Evolutionary conservation across 1,140 invertebrate genomes (phyloP).

Genomic region (Zaprionus nigranus): DNA sequence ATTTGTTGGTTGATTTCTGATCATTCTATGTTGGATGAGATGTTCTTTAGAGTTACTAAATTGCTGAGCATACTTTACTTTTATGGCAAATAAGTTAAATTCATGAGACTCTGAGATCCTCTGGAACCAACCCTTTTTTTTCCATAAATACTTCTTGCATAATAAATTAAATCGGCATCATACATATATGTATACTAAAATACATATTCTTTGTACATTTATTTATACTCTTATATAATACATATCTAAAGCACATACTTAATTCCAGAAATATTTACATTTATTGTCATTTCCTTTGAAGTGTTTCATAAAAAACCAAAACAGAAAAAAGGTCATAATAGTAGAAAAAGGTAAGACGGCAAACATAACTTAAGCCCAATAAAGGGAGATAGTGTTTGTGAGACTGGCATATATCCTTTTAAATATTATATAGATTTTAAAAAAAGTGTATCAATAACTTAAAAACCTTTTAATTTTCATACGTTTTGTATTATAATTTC

Average conservation of each 20-base stretch:
- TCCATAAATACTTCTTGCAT: not conserved
- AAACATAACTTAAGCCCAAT: not conserved
- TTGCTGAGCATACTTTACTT: too few relatives aligned
- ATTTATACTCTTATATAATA: not conserved
- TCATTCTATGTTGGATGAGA: too few relatives aligned
- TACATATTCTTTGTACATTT: not conserved
- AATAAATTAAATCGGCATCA: not conserved
- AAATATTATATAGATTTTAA: not conserved
- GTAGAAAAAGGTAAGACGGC: not conserved
- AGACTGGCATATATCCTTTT: not conserved
- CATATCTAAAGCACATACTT: not conserved
- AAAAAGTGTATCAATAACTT: too few relatives aligned
- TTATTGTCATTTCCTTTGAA: not conserved
- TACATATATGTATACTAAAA: not conserved
- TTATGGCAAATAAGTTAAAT: too few relatives aligned
- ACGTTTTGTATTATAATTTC: too few relatives aligned
- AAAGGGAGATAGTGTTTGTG: not conserved
- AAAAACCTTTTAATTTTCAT: too few relatives aligned
- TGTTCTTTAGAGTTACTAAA: too few relatives aligned
- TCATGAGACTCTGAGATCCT: not conserved
- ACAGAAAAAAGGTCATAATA: constrained; percentile 3
- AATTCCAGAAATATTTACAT: not conserved
- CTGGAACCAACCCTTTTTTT: not conserved
- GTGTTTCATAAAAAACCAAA: not conserved
- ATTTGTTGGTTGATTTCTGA: too few relatives aligned